These are phyloP conservation scores for Apogon hyalosoma DNA, from an alignment of 2,797 vertebrate species.

Conservation along the genomic window DNA sequence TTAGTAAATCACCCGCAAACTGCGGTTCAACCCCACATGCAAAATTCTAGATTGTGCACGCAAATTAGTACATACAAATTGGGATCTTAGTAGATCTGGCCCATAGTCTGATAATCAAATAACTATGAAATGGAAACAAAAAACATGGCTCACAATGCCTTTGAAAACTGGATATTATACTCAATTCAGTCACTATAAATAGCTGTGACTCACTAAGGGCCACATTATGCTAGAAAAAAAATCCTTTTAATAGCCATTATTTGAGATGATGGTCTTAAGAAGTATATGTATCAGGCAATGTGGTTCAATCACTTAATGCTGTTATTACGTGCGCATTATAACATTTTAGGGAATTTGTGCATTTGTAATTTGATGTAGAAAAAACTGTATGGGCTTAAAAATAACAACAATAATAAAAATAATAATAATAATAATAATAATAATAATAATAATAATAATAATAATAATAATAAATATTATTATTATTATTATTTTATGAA, in stretches of 20 bases:
- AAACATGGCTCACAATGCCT: background rate
- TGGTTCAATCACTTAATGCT: constrained; percentile 16
- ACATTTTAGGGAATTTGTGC: background rate
- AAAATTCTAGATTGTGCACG: too few relatives aligned
- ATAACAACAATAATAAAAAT: too few relatives aligned
- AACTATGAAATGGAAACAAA: background rate
- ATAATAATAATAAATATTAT: too few relatives aligned
- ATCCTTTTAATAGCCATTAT: constrained; percentile 49
- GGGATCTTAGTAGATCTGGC: too few relatives aligned
- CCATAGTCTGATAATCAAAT: too few relatives aligned
- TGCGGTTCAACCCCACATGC: too few relatives aligned
- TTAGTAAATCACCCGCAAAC: too few relatives aligned
- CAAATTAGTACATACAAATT: too few relatives aligned
- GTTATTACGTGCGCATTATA: too few relatives aligned
- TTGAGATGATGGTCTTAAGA: constrained; percentile 31
- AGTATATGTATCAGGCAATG: constrained; percentile 26
- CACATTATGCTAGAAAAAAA: constrained; percentile 25
- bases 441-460: too few relatives aligned
- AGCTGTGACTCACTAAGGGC: constrained; percentile 49
- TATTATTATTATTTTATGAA: constrained; percentile 25
- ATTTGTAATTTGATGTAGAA: background rate
- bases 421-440: too few relatives aligned
- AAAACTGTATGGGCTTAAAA: constrained; percentile 1
- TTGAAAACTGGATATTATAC: constrained; percentile 30
- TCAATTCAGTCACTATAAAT: constrained; percentile 50